A percentile compares a stretch with the other conserved stretches of the same genome.
phyloP scores from a whole-genome alignment of 2,113 vertebrate species.

The Amblyopsis rosae region DNA sequence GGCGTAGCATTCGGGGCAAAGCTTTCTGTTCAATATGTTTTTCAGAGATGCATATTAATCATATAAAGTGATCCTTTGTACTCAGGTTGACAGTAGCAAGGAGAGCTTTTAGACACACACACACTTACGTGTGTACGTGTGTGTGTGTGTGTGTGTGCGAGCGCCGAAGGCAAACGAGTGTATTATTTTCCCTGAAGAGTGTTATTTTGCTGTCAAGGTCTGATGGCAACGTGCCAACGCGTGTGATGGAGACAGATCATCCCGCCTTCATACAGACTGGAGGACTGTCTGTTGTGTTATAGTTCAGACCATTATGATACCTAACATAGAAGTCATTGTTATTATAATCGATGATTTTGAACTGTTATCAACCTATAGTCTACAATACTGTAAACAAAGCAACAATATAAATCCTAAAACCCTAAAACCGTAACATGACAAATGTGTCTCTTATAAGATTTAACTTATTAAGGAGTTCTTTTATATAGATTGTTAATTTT shows the following conservation, averaged over 20 bases:
- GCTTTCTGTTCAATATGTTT: slow-evolving; percentile 73
- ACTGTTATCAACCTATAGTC: no score
- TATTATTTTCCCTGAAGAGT: slow-evolving; percentile 76
- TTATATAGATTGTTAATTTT: no score
- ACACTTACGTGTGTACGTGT: slow-evolving; percentile 35
- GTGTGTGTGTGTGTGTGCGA: slow-evolving; percentile 45
- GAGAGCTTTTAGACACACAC: slow-evolving; percentile 62
- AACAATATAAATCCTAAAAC: no score
- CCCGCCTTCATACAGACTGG: slow-evolving; percentile 46
- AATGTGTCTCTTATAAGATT: no score
- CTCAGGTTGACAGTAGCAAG: slow-evolving; percentile 66
- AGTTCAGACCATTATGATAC: no score
- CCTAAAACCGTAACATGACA: no score
- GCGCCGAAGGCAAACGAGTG: slow-evolving; percentile 58
- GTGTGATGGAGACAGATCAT: slow-evolving; percentile 74
- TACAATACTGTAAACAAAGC: no score
- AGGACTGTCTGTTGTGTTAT: not conserved
- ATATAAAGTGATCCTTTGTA: slow-evolving; percentile 77
- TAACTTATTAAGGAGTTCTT: no score
- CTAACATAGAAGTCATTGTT: no score
- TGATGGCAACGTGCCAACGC: slow-evolving; percentile 74
- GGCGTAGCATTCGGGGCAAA: slow-evolving; percentile 66
- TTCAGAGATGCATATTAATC: slow-evolving; percentile 77
- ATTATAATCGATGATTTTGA: no score
- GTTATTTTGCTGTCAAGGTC: slow-evolving; percentile 78